phyloP scores from a whole-genome alignment of 2,888 invertebrate species.

The Selenia dentaria region DNA sequence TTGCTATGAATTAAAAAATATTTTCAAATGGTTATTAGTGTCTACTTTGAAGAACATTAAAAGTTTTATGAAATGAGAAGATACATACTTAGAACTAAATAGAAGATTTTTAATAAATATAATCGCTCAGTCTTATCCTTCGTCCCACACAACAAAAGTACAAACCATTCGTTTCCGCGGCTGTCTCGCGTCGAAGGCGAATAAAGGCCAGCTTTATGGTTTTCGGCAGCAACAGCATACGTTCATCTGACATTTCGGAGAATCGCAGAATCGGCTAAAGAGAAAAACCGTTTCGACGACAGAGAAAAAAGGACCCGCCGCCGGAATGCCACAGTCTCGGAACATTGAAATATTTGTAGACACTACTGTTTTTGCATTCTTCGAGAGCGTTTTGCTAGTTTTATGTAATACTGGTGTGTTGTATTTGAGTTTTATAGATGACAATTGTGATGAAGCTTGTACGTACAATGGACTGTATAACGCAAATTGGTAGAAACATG shows the following conservation, averaged over 20 bases:
- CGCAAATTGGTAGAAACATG: not conserved
- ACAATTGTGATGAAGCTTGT: not conserved
- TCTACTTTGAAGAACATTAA: no score
- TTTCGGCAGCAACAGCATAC: slow-evolving; percentile 77
- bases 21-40: no score
- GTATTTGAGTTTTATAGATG: slow-evolving; percentile 1
- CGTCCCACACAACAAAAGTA: slow-evolving; percentile 34
- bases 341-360: slow-evolving; percentile 44
- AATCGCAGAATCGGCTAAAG: slow-evolving; percentile 37
- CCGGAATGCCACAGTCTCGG: slow-evolving; percentile 24
- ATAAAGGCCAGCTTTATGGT: slow-evolving; percentile 70
- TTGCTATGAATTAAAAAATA: no score
- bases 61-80: no score
- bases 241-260: slow-evolving; percentile 57
- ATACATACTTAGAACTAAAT: no score
- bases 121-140: no score
- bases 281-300: slow-evolving; percentile 11
- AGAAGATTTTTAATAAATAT: no score
- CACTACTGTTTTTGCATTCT: slow-evolving; percentile 35
- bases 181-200: slow-evolving; percentile 47
- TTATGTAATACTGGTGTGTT: not conserved
- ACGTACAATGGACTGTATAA: slow-evolving; percentile 1
- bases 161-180: slow-evolving; percentile 65
- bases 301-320: slow-evolving; percentile 46
- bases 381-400: slow-evolving; percentile 1